Percentiles rank a stretch among this genome's conserved stretches.
phyloP scores from a whole-genome alignment of 35 echinoderm and acorn worm genomes.

The Apostichopus japonicus region DNA sequence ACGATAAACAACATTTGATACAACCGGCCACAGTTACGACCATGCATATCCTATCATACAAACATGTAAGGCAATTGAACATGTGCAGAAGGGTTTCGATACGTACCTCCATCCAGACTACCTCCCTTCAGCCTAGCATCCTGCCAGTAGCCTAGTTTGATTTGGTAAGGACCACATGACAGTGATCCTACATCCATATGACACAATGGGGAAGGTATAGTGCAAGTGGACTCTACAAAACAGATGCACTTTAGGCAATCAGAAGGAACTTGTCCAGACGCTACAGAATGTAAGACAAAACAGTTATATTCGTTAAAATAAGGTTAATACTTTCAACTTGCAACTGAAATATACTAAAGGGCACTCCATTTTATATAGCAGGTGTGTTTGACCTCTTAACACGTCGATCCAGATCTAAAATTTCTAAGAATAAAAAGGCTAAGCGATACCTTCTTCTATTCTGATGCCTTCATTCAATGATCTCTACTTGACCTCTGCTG shows the following conservation, averaged over 20 bases:
- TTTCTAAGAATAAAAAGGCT: too few species aligned
- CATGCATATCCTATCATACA: too few species aligned
- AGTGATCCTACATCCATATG: conserved; percentile 67
- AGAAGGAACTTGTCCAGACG: background rate
- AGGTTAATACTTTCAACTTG: background rate
- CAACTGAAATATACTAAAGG: too few species aligned
- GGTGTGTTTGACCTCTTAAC: too few species aligned
- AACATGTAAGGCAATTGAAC: too few species aligned
- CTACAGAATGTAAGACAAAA: background rate
- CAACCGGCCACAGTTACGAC: too few species aligned
- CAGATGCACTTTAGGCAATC: conserved; percentile 83
- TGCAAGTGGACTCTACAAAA: conserved; percentile 64
- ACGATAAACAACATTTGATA: too few species aligned
- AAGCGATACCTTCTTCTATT: too few species aligned
- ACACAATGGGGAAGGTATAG: conserved; percentile 71
- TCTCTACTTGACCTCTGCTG: too few species aligned
- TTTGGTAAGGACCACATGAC: conserved; percentile 89
- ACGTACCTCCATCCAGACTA: conserved; percentile 60
- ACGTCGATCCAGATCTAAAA: too few species aligned
- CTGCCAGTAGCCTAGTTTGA: conserved; percentile 68
- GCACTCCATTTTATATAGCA: too few species aligned
- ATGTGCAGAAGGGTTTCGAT: background rate
- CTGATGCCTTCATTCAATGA: too few species aligned
- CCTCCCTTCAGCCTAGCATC: conserved; percentile 68
- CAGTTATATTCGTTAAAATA: background rate